These are phyloP conservation scores for Vulpes ferrilata DNA, from an alignment of 2,113 vertebrate species.

Conservation along the genomic window DNA sequence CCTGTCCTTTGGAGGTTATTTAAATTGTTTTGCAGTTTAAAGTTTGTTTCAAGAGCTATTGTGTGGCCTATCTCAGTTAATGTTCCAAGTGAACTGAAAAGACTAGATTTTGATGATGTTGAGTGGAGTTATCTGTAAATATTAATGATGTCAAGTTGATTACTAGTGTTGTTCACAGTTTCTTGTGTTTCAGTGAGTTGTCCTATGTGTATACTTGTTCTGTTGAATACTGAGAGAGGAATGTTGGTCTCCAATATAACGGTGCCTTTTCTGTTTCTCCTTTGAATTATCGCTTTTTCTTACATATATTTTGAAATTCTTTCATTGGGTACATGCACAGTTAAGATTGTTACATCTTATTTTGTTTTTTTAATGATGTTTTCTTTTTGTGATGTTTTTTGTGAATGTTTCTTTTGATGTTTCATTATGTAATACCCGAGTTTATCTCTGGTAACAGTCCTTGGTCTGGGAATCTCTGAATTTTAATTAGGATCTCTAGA, in stretches of 20 bases:
- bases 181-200: neutral
- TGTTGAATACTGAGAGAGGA: neutral
- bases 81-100: neutral
- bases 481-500: neutral
- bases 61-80: neutral
- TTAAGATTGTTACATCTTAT: neutral
- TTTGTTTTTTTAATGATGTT: neutral
- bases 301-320: constrained; percentile 1
- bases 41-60: neutral
- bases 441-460: neutral
- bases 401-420: too few relatives aligned
- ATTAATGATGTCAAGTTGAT: neutral
- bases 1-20: neutral
- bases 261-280: neutral
- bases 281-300: neutral
- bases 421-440: neutral
- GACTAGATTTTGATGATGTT: neutral
- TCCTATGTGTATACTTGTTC: neutral
- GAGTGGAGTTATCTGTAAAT: neutral
- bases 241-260: neutral
- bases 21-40: neutral
- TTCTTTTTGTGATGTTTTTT: neutral
- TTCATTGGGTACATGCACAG: neutral
- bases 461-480: neutral
- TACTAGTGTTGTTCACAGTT: neutral